Evolutionary conservation across 1,140 invertebrate genomes (phyloP).

Genomic region (Musca domestica): DNA sequence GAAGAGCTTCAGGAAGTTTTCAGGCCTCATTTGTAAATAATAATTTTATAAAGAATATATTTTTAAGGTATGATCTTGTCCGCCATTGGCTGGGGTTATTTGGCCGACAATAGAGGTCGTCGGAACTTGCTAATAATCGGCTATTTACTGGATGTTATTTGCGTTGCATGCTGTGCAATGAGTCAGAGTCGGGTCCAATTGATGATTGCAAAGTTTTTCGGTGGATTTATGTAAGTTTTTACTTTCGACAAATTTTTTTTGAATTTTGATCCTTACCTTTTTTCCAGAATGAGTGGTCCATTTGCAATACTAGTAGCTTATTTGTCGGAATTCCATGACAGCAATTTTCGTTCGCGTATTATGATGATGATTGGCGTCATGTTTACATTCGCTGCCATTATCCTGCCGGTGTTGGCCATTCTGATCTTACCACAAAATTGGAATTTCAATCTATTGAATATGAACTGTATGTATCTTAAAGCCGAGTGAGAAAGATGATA

Average conservation of each 20-base stretch:
- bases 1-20: too few relatives aligned
- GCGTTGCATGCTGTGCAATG: constrained; percentile 65
- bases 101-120: constrained; percentile 75
- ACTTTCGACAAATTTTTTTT: too few relatives aligned
- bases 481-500: too few relatives aligned
- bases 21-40: too few relatives aligned
- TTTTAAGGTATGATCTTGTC: constrained; percentile 73
- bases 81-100: constrained; percentile 77
- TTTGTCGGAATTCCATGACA: constrained; percentile 66
- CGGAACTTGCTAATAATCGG: constrained; percentile 68
- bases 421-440: constrained; percentile 54
- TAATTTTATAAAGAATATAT: too few relatives aligned
- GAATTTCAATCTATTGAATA: constrained; percentile 32
- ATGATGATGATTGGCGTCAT: constrained; percentile 64
- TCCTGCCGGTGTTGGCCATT: constrained; percentile 61
- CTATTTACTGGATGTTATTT: constrained; percentile 65
- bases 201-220: constrained; percentile 69
- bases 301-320: constrained; percentile 69
- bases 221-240: constrained; percentile 70
- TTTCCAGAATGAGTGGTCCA: constrained; percentile 67
- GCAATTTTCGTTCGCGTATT: constrained; percentile 63
- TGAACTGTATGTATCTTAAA: constrained; percentile 35
- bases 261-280: not conserved
- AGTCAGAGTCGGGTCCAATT: constrained; percentile 70
- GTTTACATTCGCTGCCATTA: constrained; percentile 59